These are phyloP conservation scores for Coccyzus lansbergi DNA, from an alignment of 2,797 vertebrate genomes.

Conservation along the genomic window DNA sequence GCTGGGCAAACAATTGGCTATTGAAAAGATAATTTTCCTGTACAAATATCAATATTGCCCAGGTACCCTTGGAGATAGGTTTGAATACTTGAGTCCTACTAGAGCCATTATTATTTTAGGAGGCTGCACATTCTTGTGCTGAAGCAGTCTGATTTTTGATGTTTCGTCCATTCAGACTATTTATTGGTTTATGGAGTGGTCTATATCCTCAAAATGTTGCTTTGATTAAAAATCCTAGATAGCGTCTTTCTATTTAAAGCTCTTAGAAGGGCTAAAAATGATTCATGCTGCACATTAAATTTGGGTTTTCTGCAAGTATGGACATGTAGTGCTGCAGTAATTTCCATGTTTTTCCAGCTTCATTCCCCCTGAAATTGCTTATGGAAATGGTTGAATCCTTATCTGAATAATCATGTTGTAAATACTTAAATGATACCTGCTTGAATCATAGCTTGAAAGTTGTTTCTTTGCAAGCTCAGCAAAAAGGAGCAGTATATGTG, in stretches of 20 bases:
- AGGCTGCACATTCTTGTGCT: background rate
- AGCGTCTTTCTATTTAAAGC: conserved; percentile 28
- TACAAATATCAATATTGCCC: background rate
- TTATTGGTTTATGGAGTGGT: conserved; percentile 4
- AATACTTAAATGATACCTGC: conserved; percentile 35
- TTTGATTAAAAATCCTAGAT: conserved; percentile 50
- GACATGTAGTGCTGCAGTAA: background rate
- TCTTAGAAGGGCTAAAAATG: conserved; percentile 42
- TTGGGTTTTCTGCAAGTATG: background rate
- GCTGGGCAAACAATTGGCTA: background rate
- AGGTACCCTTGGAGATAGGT: background rate
- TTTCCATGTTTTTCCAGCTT: background rate
- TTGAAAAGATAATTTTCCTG: background rate
- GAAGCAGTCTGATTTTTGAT: conserved; percentile 12
- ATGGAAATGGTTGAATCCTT: background rate
- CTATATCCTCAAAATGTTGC: background rate
- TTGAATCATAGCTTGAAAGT: background rate
- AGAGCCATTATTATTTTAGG: background rate
- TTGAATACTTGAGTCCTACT: background rate
- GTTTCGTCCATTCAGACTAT: background rate
- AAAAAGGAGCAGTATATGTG: background rate
- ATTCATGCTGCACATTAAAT: conserved; percentile 32
- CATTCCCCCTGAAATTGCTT: background rate
- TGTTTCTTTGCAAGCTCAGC: background rate
- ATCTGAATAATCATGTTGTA: conserved; percentile 7